phyloP scores from a whole-genome alignment of 2,888 invertebrate species.

The Eubasilissa splendida region DNA sequence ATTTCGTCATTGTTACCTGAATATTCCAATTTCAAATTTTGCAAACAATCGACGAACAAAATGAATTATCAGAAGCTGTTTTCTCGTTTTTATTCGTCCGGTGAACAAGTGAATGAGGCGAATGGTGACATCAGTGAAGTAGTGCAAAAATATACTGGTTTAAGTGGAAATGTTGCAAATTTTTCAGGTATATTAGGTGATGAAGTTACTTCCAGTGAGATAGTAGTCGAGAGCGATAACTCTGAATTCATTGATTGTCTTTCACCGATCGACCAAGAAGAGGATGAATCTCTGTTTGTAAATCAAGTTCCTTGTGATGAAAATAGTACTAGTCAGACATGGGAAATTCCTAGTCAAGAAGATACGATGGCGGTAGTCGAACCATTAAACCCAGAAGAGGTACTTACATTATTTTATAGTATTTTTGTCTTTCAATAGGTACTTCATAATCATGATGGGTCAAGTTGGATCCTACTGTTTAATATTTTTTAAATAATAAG shows the following conservation, averaged over 20 bases:
- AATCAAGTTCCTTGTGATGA: constrained; percentile 33
- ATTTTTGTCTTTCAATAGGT: too few relatives aligned
- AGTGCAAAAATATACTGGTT: constrained; percentile 49
- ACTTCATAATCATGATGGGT: too few relatives aligned
- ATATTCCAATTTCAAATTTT: constrained; percentile 35
- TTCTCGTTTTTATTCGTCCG: constrained; percentile 54
- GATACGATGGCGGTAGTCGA: constrained; percentile 40
- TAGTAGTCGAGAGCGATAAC: constrained; percentile 31
- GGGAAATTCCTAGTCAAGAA: constrained; percentile 51
- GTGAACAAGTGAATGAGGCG: constrained; percentile 38
- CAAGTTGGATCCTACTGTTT: too few relatives aligned
- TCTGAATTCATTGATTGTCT: constrained; percentile 46
- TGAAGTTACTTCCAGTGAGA: constrained; percentile 30
- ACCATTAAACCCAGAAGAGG: constrained; percentile 47
- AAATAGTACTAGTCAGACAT: constrained; percentile 36
- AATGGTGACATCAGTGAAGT: constrained; percentile 37
- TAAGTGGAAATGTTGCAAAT: constrained; percentile 40
- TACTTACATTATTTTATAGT: neutral
- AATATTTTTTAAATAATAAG: too few relatives aligned
- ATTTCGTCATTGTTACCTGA: constrained; percentile 27
- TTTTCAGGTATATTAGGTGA: constrained; percentile 35
- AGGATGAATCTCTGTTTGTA: constrained; percentile 51
- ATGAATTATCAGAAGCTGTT: constrained; percentile 58
- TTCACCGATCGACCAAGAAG: constrained; percentile 26
- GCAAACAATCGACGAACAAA: constrained; percentile 2